These are phyloP conservation scores for Adelognathus sp. DNA, from an alignment of 2,888 invertebrate species.

Conservation along the genomic window DNA sequence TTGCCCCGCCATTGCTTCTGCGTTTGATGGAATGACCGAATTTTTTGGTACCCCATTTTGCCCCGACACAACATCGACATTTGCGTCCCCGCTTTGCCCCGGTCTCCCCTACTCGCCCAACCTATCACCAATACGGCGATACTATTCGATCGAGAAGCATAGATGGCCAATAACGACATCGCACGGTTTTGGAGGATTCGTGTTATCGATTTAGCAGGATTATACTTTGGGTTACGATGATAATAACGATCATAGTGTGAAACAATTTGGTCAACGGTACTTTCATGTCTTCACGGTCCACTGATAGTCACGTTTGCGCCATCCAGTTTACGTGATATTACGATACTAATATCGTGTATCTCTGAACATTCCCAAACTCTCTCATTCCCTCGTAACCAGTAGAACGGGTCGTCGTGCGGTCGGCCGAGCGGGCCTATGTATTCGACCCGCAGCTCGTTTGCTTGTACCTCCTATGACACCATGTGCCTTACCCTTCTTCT, in stretches of 20 bases:
- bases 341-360: conserved; percentile 32
- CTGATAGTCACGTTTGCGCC: conserved; percentile 17
- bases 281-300: conserved; percentile 52
- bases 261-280: conserved; percentile 5
- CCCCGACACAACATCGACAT: too few relatives aligned
- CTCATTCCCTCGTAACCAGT: conserved; percentile 40
- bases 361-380: conserved; percentile 1
- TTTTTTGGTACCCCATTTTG: too few relatives aligned
- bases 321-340: neutral
- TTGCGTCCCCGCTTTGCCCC: too few relatives aligned
- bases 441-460: neutral
- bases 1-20: too few relatives aligned
- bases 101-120: too few relatives aligned
- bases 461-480: neutral
- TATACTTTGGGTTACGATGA: neutral
- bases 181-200: too few relatives aligned
- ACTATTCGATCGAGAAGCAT: neutral
- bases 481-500: neutral
- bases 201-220: neutral
- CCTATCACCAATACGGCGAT: too few relatives aligned
- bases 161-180: too few relatives aligned
- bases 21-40: too few relatives aligned
- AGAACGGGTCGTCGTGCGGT: conserved; percentile 51
- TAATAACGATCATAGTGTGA: neutral
- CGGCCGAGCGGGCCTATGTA: conserved; percentile 15